Percentiles rank a stretch among this genome's conserved stretches.
phyloP scores from a whole-genome alignment of 2,888 invertebrate species.

The Ophion costatus region DNA sequence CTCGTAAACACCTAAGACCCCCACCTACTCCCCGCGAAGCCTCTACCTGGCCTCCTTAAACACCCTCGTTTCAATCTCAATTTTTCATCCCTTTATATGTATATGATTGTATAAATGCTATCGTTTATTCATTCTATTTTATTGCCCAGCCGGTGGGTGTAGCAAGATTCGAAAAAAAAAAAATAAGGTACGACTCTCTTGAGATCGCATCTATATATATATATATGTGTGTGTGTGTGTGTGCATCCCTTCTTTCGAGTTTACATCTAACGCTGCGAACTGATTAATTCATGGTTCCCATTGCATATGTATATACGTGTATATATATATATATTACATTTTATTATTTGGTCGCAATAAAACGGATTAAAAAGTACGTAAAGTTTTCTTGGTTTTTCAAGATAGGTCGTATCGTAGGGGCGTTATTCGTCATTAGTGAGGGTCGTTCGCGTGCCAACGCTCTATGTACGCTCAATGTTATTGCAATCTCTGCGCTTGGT shows the following conservation, averaged over 20 bases:
- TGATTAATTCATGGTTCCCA: constrained; percentile 25
- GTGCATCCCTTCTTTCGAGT: background rate
- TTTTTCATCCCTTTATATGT: constrained; percentile 36
- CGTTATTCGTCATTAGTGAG: constrained; percentile 20
- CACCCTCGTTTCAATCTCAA: constrained; percentile 23
- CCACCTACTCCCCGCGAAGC: background rate
- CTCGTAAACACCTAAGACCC: constrained; percentile 65
- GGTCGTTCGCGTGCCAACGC: background rate
- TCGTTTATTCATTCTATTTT: constrained; percentile 55
- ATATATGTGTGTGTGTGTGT: background rate
- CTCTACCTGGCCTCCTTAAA: constrained; percentile 34
- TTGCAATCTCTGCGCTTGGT: constrained; percentile 10
- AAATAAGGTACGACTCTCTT: constrained; percentile 14
- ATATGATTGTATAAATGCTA: constrained; percentile 49
- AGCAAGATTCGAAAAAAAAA: constrained; percentile 34
- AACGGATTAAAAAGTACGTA: background rate
- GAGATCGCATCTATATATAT: constrained; percentile 34
- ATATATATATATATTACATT: background rate
- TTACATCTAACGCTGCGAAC: constrained; percentile 1
- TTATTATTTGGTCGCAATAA: background rate
- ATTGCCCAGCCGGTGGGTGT: constrained; percentile 3
- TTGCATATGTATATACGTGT: constrained; percentile 2
- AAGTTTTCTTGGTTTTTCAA: background rate
- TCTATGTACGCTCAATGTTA: constrained; percentile 1
- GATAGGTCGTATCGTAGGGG: constrained; percentile 14